phyloP scores from a whole-genome alignment of 2,888 invertebrate species.

The Metalampra italica region DNA sequence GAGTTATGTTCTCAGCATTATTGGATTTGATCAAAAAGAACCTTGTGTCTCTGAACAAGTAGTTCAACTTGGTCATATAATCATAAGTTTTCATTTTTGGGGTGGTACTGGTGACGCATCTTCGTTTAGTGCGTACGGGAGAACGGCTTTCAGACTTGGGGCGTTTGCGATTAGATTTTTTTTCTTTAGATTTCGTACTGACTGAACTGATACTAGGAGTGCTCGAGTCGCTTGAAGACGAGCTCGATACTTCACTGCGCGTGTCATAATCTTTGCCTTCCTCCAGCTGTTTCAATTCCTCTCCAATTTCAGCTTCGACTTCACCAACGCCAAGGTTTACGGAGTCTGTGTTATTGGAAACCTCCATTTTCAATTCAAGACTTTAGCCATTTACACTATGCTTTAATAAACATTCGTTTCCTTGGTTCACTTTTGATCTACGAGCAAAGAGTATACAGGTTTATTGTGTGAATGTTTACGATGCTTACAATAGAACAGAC shows the following conservation, averaged over 20 bases:
- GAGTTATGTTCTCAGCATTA: conserved; percentile 96
- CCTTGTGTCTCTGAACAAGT: conserved; percentile 94
- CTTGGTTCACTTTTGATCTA: neutral
- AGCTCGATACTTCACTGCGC: conserved; percentile 92
- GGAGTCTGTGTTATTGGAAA: conserved; percentile 77
- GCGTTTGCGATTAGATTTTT: conserved; percentile 78
- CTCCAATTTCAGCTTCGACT: conserved; percentile 86
- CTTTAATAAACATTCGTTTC: conserved; percentile 5
- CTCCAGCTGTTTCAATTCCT: conserved; percentile 87
- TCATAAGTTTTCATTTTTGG: conserved; percentile 85
- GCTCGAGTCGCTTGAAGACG: conserved; percentile 84
- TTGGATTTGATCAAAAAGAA: conserved; percentile 99
- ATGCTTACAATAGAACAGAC: too few relatives aligned
- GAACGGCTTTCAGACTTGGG: conserved; percentile 62
- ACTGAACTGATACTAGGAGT: conserved; percentile 89
- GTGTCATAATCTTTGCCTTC: conserved; percentile 89
- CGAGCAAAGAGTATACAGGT: too few relatives aligned
- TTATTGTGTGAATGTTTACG: too few relatives aligned
- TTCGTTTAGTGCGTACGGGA: conserved; percentile 57
- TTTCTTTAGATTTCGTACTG: conserved; percentile 82
- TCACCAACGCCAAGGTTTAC: conserved; percentile 82
- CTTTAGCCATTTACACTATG: conserved; percentile 13
- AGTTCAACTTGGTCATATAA: conserved; percentile 93
- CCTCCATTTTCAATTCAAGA: conserved; percentile 61
- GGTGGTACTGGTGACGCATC: conserved; percentile 39